A percentile compares a stretch with the other conserved stretches of the same genome.
Evolutionary conservation across 2,888 invertebrate genomes (phyloP).

Genomic region (Opisthograptis luteolata): DNA sequence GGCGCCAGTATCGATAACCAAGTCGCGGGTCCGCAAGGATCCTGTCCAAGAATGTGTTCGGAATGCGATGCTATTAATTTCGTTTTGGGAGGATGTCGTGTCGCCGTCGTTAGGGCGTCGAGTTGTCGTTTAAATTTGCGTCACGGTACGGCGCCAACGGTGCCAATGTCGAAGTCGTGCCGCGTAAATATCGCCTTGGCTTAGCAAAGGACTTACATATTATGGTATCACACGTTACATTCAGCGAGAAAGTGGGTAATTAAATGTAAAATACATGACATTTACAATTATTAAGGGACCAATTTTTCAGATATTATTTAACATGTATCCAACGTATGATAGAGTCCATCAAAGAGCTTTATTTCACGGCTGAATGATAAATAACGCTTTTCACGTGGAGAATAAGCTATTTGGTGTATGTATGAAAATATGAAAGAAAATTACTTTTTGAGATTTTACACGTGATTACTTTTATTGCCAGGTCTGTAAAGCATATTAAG

Average conservation of each 20-base stretch:
- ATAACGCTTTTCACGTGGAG: no score
- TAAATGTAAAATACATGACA: no score
- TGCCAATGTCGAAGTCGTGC: conserved; percentile 29
- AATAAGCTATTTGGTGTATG: no score
- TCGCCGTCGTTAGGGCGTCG: conserved; percentile 39
- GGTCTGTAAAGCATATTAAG: no score
- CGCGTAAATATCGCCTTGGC: conserved; percentile 7
- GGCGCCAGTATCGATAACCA: conserved; percentile 59
- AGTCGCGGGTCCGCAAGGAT: conserved; percentile 51
- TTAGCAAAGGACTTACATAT: background rate
- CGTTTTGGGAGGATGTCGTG: conserved; percentile 57
- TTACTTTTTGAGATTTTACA: no score
- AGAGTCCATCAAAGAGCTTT: no score
- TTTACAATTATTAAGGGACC: no score
- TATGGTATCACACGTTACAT: background rate
- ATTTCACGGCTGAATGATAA: no score
- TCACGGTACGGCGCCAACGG: conserved; percentile 51
- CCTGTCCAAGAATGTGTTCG: conserved; percentile 60
- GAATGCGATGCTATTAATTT: conserved; percentile 74
- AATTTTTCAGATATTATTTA: no score
- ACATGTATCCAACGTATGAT: no score
- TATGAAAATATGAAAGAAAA: no score
- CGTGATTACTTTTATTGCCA: background rate
- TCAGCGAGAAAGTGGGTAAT: background rate
- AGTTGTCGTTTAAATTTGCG: conserved; percentile 29